These are phyloP conservation scores for Cyclina sinensis DNA, from an alignment of 1,140 invertebrate genomes.

Conservation along the genomic window DNA sequence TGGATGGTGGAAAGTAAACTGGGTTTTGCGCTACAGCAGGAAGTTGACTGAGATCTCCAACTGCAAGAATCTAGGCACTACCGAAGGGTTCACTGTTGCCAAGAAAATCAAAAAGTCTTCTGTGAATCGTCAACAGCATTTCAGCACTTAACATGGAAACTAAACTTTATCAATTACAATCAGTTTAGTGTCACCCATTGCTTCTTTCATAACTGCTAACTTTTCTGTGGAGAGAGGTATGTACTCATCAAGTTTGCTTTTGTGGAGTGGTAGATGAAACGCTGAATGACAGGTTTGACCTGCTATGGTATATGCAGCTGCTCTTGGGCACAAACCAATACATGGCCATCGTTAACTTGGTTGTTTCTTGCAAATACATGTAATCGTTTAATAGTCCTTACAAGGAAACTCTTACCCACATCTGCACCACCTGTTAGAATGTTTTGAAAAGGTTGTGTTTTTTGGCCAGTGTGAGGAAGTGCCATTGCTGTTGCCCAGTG, in stretches of 20 bases:
- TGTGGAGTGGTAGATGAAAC: neutral
- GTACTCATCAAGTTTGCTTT: too few relatives aligned
- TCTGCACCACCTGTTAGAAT: conserved; percentile 5
- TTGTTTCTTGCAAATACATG: neutral
- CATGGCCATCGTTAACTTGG: neutral
- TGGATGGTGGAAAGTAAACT: conserved; percentile 20
- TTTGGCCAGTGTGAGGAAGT: neutral
- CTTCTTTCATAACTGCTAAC: neutral
- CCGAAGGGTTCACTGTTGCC: conserved; percentile 30
- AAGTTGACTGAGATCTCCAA: conserved; percentile 16
- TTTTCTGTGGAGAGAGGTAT: neutral
- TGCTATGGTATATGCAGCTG: neutral
- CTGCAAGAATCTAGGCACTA: neutral
- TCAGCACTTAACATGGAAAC: conserved; percentile 60
- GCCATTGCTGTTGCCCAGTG: neutral
- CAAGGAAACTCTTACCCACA: conserved; percentile 5
- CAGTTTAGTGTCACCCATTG: conserved; percentile 25
- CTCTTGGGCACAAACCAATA: neutral
- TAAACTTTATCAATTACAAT: conserved; percentile 51
- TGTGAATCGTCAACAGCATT: conserved; percentile 63
- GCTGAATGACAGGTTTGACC: too few relatives aligned
- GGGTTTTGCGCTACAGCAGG: conserved; percentile 1
- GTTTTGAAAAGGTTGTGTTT: neutral
- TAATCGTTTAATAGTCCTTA: neutral
- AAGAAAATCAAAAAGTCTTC: conserved; percentile 45